Conservation (phyloP, 2,888 invertebrate species). For the Epistrophe grossulariae region DNA sequence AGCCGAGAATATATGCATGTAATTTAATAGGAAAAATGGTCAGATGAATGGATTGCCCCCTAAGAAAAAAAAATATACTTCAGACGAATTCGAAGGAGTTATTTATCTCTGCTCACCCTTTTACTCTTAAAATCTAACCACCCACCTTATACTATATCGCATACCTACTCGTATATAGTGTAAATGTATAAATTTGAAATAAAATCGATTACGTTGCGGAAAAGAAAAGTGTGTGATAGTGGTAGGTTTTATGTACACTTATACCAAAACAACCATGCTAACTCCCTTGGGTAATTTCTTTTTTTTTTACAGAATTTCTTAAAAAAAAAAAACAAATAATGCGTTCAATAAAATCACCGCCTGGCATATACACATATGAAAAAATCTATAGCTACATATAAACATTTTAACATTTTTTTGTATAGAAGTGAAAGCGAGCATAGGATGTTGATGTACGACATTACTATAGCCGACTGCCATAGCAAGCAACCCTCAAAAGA, state of each 20-base stretch:
- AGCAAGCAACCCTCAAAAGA: constrained; percentile 58
- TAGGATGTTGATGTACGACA: constrained; percentile 60
- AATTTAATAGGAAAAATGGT: not conserved
- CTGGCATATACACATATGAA: not conserved
- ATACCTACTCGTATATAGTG: not conserved
- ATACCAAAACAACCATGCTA: constrained; percentile 17
- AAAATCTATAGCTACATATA: not conserved
- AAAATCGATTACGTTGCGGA: constrained; percentile 46
- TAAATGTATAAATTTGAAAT: constrained; percentile 60
- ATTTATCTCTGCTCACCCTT: not conserved
- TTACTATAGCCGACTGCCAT: constrained; percentile 5
- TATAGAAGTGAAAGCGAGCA: constrained; percentile 56
- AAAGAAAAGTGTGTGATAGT: constrained; percentile 33
- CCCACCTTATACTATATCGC: not conserved
- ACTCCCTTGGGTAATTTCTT: constrained; percentile 53
- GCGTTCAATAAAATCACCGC: constrained; percentile 66
- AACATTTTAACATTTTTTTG: not conserved
- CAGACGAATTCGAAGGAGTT: not conserved
- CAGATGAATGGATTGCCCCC: not conserved
- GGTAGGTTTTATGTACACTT: not conserved
- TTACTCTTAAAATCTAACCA: not conserved
- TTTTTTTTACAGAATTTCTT: constrained; percentile 23
- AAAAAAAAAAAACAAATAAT: constrained; percentile 51
- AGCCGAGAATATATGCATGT: not conserved
- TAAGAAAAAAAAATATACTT: not conserved